Evolutionary conservation across 2,888 invertebrate genomes (phyloP).

Genomic region (Coelogynopora nodosa): DNA sequence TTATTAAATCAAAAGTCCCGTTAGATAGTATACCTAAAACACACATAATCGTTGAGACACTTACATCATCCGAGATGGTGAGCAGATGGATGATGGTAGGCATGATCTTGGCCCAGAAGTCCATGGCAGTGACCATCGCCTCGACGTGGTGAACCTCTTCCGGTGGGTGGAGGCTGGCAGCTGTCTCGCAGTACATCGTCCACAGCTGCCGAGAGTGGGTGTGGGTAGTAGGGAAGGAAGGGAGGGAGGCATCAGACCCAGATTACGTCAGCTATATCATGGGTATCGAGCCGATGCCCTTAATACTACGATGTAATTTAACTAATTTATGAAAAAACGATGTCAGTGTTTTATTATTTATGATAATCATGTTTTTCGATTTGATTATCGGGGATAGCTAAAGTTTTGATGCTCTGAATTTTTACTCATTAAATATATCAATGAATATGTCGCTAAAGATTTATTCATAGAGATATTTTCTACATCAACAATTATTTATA

Average conservation of each 20-base stretch:
- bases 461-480: too few species aligned
- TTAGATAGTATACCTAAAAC: too few species aligned
- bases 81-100: slow-evolving; percentile 88
- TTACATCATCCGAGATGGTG: slow-evolving; percentile 61
- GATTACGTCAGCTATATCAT: background rate
- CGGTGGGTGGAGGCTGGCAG: slow-evolving; percentile 68
- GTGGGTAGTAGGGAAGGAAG: background rate
- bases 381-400: too few species aligned
- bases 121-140: slow-evolving; percentile 71
- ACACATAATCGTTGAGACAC: slow-evolving; percentile 1
- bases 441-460: too few species aligned
- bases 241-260: background rate
- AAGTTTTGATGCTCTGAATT: too few species aligned
- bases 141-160: slow-evolving; percentile 59
- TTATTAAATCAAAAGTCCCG: too few species aligned
- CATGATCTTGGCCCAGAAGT: slow-evolving; percentile 97
- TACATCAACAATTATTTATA: too few species aligned
- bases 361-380: too few species aligned
- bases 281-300: background rate
- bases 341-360: background rate
- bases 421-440: too few species aligned
- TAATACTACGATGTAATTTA: too few species aligned
- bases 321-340: too few species aligned
- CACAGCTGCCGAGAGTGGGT: slow-evolving; percentile 67
- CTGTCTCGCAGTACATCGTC: slow-evolving; percentile 93